These are phyloP conservation scores for Eueremaeus valkanovi DNA, from an alignment of 2,888 invertebrate species.

Conservation along the genomic window DNA sequence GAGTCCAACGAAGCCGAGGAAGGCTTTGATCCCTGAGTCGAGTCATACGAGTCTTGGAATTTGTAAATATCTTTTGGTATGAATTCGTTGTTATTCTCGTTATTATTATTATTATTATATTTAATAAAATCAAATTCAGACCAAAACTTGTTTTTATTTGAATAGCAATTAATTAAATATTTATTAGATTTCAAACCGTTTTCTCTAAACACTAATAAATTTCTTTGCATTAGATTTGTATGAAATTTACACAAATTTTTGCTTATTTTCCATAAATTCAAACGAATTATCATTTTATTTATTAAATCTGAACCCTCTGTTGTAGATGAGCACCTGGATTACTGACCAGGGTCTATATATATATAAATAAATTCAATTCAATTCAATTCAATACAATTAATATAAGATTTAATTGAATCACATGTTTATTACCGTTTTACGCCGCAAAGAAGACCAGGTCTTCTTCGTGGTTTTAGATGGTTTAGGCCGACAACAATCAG, in stretches of 20 bases:
- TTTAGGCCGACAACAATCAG: too few species aligned
- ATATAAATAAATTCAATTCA: not conserved
- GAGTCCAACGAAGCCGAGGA: not conserved
- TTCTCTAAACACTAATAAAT: not conserved
- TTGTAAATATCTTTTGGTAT: not conserved
- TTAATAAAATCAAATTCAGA: slow-evolving; percentile 2
- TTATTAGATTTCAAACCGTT: not conserved
- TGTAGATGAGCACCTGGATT: too few species aligned
- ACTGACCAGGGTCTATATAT: not conserved
- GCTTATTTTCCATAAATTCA: not conserved
- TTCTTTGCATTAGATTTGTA: not conserved
- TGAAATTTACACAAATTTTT: slow-evolving; percentile 14
- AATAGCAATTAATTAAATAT: not conserved
- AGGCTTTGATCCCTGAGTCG: not conserved
- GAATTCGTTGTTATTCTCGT: not conserved
- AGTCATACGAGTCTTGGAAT: not conserved
- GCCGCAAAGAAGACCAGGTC: too few species aligned
- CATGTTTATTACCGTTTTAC: too few species aligned
- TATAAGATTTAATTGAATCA: too few species aligned
- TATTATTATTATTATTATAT: not conserved
- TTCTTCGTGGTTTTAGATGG: too few species aligned
- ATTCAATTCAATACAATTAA: too few species aligned
- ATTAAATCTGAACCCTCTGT: not conserved
- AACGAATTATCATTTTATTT: slow-evolving; percentile 8
- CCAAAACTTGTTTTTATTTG: not conserved